Conservation (phyloP, 2,888 invertebrate species). For the Xylocampa areola region DNA sequence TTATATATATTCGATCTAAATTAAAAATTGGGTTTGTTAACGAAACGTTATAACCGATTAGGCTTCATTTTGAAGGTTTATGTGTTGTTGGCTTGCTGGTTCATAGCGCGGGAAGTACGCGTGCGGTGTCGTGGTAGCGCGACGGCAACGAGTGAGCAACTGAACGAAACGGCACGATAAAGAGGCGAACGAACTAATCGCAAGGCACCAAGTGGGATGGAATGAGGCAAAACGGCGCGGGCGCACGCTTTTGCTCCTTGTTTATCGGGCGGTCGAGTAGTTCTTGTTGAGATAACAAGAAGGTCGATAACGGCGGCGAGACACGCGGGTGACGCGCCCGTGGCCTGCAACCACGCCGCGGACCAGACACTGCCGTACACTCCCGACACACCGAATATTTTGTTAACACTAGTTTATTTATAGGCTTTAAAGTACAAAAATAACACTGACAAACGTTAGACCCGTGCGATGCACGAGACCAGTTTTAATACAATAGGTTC, state of each 20-base stretch:
- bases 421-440: conserved; percentile 79
- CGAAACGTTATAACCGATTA: conserved; percentile 88
- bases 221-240: conserved; percentile 87
- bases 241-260: conserved; percentile 88
- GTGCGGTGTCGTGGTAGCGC: conserved; percentile 80
- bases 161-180: conserved; percentile 72
- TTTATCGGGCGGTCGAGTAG: conserved; percentile 83
- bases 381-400: conserved; percentile 62
- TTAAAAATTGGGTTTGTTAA: conserved; percentile 81
- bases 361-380: conserved; percentile 56
- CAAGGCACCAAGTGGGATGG: conserved; percentile 77
- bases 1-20: conserved; percentile 87
- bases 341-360: conserved; percentile 64
- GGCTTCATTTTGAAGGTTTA: conserved; percentile 89
- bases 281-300: conserved; percentile 84
- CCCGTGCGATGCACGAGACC: conserved; percentile 73
- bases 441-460: conserved; percentile 80
- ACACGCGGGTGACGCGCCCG: conserved; percentile 64
- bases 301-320: conserved; percentile 79
- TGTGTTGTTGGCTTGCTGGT: conserved; percentile 88
- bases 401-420: conserved; percentile 82
- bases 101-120: conserved; percentile 85
- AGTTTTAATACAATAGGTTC: conserved; percentile 56
- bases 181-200: conserved; percentile 82
- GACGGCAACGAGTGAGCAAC: conserved; percentile 84